A percentile compares a stretch with the other conserved stretches of the same genome.
Evolutionary conservation across 2,113 vertebrate genomes (phyloP).

Genomic region (Chaenocephalus aceratus): DNA sequence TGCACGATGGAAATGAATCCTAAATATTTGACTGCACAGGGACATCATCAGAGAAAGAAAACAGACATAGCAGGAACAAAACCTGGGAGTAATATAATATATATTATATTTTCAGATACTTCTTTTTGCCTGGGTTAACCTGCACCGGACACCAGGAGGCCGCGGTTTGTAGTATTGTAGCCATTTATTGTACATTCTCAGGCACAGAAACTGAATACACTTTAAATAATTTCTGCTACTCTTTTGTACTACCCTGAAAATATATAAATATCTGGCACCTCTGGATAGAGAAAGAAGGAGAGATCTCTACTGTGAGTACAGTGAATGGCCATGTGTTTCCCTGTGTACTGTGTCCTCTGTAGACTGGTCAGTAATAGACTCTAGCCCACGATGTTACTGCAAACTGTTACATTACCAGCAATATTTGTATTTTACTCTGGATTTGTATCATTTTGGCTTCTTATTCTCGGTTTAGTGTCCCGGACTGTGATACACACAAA

Average conservation of each 20-base stretch:
- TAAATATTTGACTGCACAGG: conserved; percentile 59
- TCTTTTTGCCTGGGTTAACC: conserved; percentile 22
- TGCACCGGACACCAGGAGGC: conserved; percentile 25
- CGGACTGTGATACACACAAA: not conserved
- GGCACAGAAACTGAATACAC: conserved; percentile 26
- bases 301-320: conserved; percentile 26
- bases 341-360: conserved; percentile 23
- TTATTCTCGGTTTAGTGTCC: conserved; percentile 2
- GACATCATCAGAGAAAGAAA: conserved; percentile 21
- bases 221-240: conserved; percentile 30
- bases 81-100: conserved; percentile 6
- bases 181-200: not conserved
- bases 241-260: conserved; percentile 48
- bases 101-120: conserved; percentile 12
- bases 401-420: conserved; percentile 12
- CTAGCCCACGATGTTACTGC: conserved; percentile 6
- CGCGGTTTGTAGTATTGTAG: conserved; percentile 12
- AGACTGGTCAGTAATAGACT: conserved; percentile 4
- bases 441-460: conserved; percentile 56
- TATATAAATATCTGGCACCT: conserved; percentile 41
- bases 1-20: conserved; percentile 59
- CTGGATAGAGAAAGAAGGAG: conserved; percentile 24
- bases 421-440: not conserved
- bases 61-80: not conserved
- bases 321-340: conserved; percentile 51